Evolutionary conservation across 2,888 invertebrate genomes (phyloP).

Genomic region (Megaustenia siamemsis): DNA sequence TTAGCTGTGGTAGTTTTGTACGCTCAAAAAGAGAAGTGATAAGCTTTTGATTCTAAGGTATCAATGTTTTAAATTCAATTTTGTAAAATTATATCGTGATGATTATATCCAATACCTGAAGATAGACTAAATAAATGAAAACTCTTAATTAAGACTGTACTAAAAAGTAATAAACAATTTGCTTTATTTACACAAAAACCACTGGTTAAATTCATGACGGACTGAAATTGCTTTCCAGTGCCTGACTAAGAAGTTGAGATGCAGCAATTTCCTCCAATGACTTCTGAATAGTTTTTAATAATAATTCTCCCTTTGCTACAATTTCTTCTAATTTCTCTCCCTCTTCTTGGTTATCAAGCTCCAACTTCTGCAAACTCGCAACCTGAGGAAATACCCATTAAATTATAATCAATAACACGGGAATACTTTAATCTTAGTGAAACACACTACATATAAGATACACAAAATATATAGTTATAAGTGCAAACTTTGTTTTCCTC

Average conservation of each 20-base stretch:
- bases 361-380: constrained; percentile 83
- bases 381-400: constrained; percentile 63
- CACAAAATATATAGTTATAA: too few species aligned
- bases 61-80: too few species aligned
- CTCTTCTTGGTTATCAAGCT: constrained; percentile 94
- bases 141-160: neutral
- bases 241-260: constrained; percentile 77
- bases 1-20: too few species aligned
- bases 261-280: constrained; percentile 91
- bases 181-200: too few species aligned
- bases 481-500: too few species aligned
- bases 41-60: too few species aligned
- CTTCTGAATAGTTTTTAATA: constrained; percentile 92
- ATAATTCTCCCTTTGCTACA: constrained; percentile 90
- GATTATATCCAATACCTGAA: too few species aligned
- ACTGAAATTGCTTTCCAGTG: constrained; percentile 63
- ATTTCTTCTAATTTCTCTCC: constrained; percentile 91
- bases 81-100: too few species aligned
- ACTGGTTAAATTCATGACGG: constrained; percentile 28
- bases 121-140: neutral
- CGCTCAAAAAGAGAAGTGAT: too few species aligned
- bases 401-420: neutral
- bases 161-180: too few species aligned
- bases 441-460: neutral
- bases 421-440: neutral